Evolutionary conservation across 2,113 vertebrate genomes (phyloP), one percentile per base, ranked within the genome.

Genomic region (Lepus americanus): DNA sequence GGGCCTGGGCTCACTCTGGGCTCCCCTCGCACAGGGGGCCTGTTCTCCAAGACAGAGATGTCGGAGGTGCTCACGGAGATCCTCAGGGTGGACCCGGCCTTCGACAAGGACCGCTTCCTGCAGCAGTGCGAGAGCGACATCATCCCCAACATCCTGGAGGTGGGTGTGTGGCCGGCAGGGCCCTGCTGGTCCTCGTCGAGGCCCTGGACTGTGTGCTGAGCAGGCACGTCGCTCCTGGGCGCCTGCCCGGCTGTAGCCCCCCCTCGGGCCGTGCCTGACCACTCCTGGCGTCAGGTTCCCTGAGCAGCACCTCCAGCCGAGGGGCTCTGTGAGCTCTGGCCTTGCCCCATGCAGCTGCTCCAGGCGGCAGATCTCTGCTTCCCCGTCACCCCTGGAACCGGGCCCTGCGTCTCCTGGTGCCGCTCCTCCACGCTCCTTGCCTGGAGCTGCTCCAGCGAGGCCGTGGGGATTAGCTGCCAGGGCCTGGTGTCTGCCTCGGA

Each of bases 31-130:
- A 9, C 95, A 99, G 99, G 99, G 67, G 99, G 99, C 0, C 96
- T 99, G 72, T 99, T 99, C 98, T 99, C 99, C 1, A 99, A 99
- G 98, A 99, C 99, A 0, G 99, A 99, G 86, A 99, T 99, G 99
- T 99, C 99, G 0, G 99, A 99, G 92, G 99, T 99, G 2, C 97
- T 99, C 73, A 99, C 99, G 0, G 99, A 99, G 98, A 99, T 99
- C 96, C 98, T 99, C 63, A 99, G 98, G 49, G 99, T 98, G 72
- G 99, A 99, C 96, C 99, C 99, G 0, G 98, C 97, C 92, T 99
- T 99, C 5, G 99, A 99, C 97, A 99, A 99, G 96, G 99, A 99
- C 73, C 98, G 97, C 0, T 99, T 99, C 97, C 98, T 99, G 53
- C 99, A 98, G 95, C 99, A 99, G 59, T 99, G 99, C 0, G 99